Base-by-base conservation (phyloP, 2,888 invertebrate genomes). In the Tholera decimalis region DNA sequence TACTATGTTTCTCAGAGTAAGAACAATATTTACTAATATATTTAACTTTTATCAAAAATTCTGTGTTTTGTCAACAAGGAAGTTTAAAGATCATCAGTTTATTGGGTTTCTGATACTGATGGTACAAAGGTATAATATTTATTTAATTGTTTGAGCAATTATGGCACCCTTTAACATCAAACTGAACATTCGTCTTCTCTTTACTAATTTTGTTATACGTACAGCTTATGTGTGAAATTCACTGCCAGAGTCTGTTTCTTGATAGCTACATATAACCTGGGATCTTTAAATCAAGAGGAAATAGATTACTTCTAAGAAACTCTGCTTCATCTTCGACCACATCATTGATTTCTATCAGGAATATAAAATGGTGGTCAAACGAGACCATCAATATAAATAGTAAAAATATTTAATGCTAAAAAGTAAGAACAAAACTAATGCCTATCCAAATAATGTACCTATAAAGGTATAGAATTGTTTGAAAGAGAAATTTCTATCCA, bases 31-130 rank as follows among this genome's bases (percentile, higher is more conserved):
- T 59, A 71, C 55, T 11, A 18, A 26, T 28, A 6, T 13, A 26
- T 46, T 49, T 57, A 61, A 61, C 20, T 47, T 47, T 15, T 3
- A 8, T 35, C 9, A 15, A 51, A 58, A 58, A 30, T 33, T 55
- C 5, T 13, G 43, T 43, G n/a, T 60, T 56, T 51, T 39, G 49
- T 56, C 63, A 77, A 77, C n/a, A 77, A 47, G 73, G 73, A 77
- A 74, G 74, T 60, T 43, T 15, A 60, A 50, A 74, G 73, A 61
- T 61, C 56, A 61, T 24, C 6, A 26, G 9, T 28, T 66, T n/a
- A 46, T 13, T 24, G 9, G 53, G 35, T 43, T 71, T 44, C 11
- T 37, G 43, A 30, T 26, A 50, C 43, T 35, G 7, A 15, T 41
- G 30, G 11, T 43, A 30, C 26, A 7, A 24, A 24, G 22, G 11